Base-by-base conservation (phyloP, 2,888 invertebrate genomes). In the Hemicrepidius hirtus region DNA sequence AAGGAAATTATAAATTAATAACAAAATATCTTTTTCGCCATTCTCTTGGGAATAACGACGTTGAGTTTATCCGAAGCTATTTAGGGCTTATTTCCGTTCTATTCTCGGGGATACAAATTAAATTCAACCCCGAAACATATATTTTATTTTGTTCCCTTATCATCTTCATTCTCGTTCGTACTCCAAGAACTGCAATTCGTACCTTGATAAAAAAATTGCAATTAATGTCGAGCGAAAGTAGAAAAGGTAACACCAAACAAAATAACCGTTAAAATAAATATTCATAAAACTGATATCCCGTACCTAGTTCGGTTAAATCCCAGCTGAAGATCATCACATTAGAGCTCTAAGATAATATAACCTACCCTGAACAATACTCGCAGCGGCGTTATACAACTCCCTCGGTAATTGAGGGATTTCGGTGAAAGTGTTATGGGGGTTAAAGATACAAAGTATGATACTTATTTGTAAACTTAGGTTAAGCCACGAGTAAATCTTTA, bases 81-180 rank as follows among this genome's bases (percentile, higher is more conserved):
- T 71, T 64, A 74, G 67, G 44, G 63, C 62, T 74, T 71, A 74
- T 74, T 74, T 70, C 67, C 74, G 62, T 67, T 71, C 59, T 59
- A 71, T 64, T 74, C 69, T 62, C 67, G 60, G 13, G 71, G 68
- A 71, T 67, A 67, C 67, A 74, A 74, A 74, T 74, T 74, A 74
- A 68, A 64, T 64, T 64, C 35, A 41, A 20, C 62, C 50, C 35
- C 64, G 16, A 64, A 64, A 44, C 60, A 57, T 37, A 57, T 57
- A 57, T 57, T 37, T 37, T 18, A 37, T 37, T 32, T 57, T 20
- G 18, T 18, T 18, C 35, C 28, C 37, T 37, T 57, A 46, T 46
- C 6, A 20, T 46, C 16, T 46, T 18, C 46, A 18, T 46, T 46
- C 37, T 46, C 53, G 3, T 9, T 1, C 24, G 28, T 13, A 53